Base-by-base conservation (phyloP, 2,113 vertebrate genomes). In the Ammodytes dubius region DNA sequence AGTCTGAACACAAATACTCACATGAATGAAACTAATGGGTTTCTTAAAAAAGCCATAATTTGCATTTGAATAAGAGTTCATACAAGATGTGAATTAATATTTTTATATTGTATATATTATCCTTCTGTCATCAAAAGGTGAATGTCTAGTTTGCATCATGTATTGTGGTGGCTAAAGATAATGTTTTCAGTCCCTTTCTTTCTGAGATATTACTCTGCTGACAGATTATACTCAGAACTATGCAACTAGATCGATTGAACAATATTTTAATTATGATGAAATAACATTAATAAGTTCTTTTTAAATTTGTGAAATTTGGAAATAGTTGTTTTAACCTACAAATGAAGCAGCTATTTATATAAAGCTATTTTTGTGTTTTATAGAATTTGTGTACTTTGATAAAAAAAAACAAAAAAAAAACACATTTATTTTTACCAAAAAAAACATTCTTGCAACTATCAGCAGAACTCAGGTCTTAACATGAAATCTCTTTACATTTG, bases 51-150 rank as follows among this genome's bases (percentile, higher is more conserved):
- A 75, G 67, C 59, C 58, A 71, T 67, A 60, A 45, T 66, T 67
- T 13, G 4, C 39, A 70, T 75, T 70, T 70, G 37, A 63, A 45
- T 19, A 46, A 10, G 3, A 40, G 54, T 60, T 84, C 27, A 15
- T 63, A 19, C 15, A 65, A 58, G 13, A 40, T 5, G 19, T 19
- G 13, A 81, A 81, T 56, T 47, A 3, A 39, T 76, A 81, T 77
- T 73, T 78, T 73, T 78, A 7, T 40, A 83, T 35, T 56, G 61
- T 77, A 54, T 15, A 72, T 67, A 54, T 67, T 53, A 59, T 68
- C 54, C 46, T 71, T 71, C 49, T 42, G 35, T 67, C 2, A 27
- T 49, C 12, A 15, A 70, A 7, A 54, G 65, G n/a, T 81, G 53
- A 69, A 54, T 47, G 15, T 73, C n/a, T 13, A 45, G 14, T 54